Evolutionary conservation across 2,888 invertebrate species (phyloP).

Genomic region (Xestoiulus laeticollis): DNA sequence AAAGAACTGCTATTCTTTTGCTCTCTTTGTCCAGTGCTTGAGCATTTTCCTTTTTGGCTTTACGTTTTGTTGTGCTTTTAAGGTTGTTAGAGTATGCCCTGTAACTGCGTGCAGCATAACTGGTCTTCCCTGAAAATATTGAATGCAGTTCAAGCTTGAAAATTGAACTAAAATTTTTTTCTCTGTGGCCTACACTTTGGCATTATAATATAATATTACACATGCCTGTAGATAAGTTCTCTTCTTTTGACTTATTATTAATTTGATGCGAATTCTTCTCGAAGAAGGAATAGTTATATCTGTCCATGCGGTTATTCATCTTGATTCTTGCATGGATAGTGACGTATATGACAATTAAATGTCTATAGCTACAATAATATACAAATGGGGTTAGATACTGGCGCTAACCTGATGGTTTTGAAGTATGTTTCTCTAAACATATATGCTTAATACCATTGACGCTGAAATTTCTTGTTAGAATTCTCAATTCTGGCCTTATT

Average conservation of each 20-base stretch:
- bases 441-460: too few species aligned
- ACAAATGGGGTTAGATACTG: not conserved
- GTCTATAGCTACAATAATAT: not conserved
- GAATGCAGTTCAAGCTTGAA: too few species aligned
- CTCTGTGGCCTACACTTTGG: too few species aligned
- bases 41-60: not conserved
- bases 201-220: not conserved
- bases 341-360: not conserved
- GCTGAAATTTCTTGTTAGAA: too few species aligned
- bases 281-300: not conserved
- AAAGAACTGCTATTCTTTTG: slow-evolving; percentile 9
- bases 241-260: slow-evolving; percentile 11
- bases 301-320: not conserved
- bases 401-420: not conserved
- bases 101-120: not conserved
- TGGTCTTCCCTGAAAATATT: not conserved
- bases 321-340: not conserved
- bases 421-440: too few species aligned
- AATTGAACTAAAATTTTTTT: too few species aligned
- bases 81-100: not conserved
- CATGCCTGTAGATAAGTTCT: not conserved
- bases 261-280: not conserved
- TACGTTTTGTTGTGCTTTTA: not conserved
- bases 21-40: not conserved
- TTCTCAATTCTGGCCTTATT: not conserved